phyloP scores from a whole-genome alignment of 2,113 vertebrate species.

The Atrichornis clamosus region DNA sequence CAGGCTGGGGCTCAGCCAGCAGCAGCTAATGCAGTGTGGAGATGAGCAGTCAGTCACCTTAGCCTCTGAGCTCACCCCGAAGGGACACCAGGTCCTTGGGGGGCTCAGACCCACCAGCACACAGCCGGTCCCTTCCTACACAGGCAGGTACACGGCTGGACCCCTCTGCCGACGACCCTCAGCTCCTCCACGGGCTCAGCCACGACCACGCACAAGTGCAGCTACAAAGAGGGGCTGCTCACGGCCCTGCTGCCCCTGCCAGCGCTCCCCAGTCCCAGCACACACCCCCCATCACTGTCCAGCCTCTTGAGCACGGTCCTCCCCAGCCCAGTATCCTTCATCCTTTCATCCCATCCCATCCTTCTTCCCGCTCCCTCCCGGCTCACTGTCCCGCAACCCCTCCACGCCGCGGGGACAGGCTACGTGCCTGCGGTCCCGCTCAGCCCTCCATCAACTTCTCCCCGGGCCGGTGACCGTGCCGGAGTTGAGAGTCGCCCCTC shows the following conservation, averaged over 20 bases:
- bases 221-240: background rate
- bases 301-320: background rate
- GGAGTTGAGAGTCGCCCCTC: background rate
- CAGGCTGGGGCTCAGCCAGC: slow-evolving; percentile 41
- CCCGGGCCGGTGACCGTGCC: background rate
- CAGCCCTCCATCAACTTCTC: background rate
- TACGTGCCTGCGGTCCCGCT: background rate
- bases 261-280: background rate
- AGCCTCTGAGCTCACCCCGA: background rate
- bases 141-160: fast-evolving
- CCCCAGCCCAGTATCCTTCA: background rate
- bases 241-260: background rate
- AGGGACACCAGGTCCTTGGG: background rate
- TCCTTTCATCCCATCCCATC: background rate
- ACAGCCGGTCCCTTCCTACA: background rate
- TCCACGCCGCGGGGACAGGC: background rate
- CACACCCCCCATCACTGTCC: background rate
- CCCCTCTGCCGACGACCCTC: background rate
- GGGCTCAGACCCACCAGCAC: background rate
- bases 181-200: background rate
- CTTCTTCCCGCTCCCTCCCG: background rate
- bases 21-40: slow-evolving; percentile 46
- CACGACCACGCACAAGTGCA: background rate
- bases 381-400: background rate
- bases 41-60: slow-evolving; percentile 45